Evolutionary conservation across 2,888 invertebrate genomes (phyloP), one percentile per base, ranked within the genome.

Genomic region (Taphrorychus bicolor): DNA sequence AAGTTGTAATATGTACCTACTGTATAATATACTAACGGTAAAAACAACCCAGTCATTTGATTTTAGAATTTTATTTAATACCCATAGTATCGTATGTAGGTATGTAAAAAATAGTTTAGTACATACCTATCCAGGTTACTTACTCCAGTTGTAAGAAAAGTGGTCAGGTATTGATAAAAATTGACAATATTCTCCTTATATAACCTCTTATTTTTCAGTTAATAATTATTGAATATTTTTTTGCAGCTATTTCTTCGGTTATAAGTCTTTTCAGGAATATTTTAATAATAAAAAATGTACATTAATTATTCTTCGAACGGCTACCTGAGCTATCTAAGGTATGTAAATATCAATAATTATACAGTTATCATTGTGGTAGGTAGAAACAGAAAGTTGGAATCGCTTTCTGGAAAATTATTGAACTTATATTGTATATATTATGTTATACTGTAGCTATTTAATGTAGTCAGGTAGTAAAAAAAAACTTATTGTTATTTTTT

Each of bases 401-500:
- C 19, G 2, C 14, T n/a, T 48, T n/a, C 14, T 2, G 16, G 17
- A 14, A 5, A 23, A 32, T 51, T 59, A n/a, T 18, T 21, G 40
- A 19, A 16, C 41, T 41, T 41, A 18, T 32, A 23, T 54, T 66
- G 59, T 66, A 54, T 49, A 66, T 59, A 66, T 48, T 17, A 48
- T 48, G 7, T 18, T 16, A 54, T 54, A 24, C 19, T 41, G 61
- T 66, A 66, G 57, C 56, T 66, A 66, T 66, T 66, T 66, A 66
- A 66, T 57, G 54, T 66, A 66, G 66, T n/a, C 32, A 32, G 32
- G 7, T 3, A 21, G 14, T 56, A 56, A 22, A 59, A 45, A 16
- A 48, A 48, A 7, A 11, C 56, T 9, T 66, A 66, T 66, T 61
- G 60, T 57, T 66, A 66, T 61, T 66, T 59, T 54, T 24, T 66